These are phyloP conservation scores for Chloroclystis v-ata DNA, from an alignment of 2,888 invertebrate genomes.

Conservation along the genomic window DNA sequence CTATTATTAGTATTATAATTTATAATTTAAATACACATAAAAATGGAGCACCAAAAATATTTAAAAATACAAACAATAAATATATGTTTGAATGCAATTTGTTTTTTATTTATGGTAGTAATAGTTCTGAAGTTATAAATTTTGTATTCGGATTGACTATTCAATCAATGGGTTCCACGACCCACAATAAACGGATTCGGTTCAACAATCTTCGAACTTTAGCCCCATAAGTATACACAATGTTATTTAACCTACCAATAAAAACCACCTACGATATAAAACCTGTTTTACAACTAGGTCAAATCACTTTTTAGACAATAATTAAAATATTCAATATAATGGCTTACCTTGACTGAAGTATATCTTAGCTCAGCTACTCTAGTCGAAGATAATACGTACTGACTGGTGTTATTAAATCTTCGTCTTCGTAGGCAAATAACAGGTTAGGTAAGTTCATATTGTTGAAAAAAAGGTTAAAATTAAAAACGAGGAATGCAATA, in stretches of 20 bases:
- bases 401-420: no score
- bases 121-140: no score
- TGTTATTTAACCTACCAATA: neutral
- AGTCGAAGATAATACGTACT: no score
- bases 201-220: neutral
- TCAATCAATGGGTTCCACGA: no score
- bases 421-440: neutral
- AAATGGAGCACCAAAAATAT: constrained; percentile 77
- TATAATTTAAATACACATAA: constrained; percentile 69
- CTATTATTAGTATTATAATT: constrained; percentile 71
- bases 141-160: neutral
- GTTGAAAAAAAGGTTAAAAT: neutral
- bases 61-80: constrained; percentile 66
- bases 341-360: neutral
- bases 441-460: constrained; percentile 1
- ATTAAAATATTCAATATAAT: neutral
- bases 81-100: constrained; percentile 69
- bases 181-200: neutral
- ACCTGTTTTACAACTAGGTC: constrained; percentile 1
- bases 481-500: constrained; percentile 5
- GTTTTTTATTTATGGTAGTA: constrained; percentile 44
- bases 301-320: neutral
- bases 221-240: neutral
- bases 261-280: neutral
- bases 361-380: no score